Evolutionary conservation across 2,888 invertebrate species (phyloP).

Genomic region (Scotopteryx bipunctaria): DNA sequence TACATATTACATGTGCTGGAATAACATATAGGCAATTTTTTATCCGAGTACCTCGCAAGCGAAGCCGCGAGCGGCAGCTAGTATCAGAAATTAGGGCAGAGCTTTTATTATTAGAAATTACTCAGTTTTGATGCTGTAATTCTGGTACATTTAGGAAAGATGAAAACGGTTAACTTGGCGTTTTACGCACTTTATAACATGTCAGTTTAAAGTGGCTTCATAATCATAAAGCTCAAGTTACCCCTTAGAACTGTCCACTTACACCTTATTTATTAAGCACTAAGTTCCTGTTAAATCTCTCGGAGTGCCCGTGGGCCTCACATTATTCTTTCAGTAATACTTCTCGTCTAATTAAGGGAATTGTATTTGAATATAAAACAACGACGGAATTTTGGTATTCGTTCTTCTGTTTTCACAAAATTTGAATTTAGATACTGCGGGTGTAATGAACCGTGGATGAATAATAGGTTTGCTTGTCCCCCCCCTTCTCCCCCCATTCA

Average conservation of each 20-base stretch:
- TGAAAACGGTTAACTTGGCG: constrained; percentile 18
- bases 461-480: constrained; percentile 38
- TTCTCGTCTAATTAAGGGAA: constrained; percentile 68
- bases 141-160: constrained; percentile 34
- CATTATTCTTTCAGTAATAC: constrained; percentile 65
- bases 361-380: constrained; percentile 68
- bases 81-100: constrained; percentile 44
- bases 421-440: constrained; percentile 36
- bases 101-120: constrained; percentile 32
- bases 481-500: constrained; percentile 27
- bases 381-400: constrained; percentile 53
- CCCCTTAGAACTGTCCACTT: constrained; percentile 41
- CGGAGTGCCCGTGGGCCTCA: constrained; percentile 40
- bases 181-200: constrained; percentile 28
- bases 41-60: too few relatives aligned
- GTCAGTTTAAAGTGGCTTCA: constrained; percentile 35
- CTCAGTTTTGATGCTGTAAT: constrained; percentile 34
- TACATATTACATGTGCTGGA: too few relatives aligned
- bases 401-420: constrained; percentile 52
- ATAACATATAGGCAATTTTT: too few relatives aligned
- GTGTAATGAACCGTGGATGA: constrained; percentile 39
- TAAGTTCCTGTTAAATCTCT: constrained; percentile 40
- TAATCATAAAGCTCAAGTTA: constrained; percentile 40
- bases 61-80: too few relatives aligned
- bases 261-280: constrained; percentile 46